These are phyloP conservation scores for Gobius niger DNA, from an alignment of 2,113 vertebrate species.

Conservation along the genomic window DNA sequence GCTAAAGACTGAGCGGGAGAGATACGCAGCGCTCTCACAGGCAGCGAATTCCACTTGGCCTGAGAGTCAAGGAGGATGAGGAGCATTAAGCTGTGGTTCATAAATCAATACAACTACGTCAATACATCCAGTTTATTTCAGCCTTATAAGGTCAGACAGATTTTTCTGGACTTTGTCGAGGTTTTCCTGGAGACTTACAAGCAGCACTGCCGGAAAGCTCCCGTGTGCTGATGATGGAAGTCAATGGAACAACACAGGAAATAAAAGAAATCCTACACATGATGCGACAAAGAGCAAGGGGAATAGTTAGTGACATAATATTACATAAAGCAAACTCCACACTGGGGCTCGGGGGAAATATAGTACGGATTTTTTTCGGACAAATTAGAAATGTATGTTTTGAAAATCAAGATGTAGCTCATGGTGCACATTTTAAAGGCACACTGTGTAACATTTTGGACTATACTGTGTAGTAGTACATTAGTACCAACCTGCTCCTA, in stretches of 20 bases:
- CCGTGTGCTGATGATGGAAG: background rate
- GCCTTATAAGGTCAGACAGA: slow-evolving; percentile 1
- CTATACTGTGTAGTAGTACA: no score
- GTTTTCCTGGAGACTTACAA: background rate
- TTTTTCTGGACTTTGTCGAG: background rate
- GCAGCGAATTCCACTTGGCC: background rate
- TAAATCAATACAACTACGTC: slow-evolving; percentile 2
- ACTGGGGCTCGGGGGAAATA: no score
- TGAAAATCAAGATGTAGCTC: no score
- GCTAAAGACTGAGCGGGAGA: background rate
- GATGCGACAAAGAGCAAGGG: no score
- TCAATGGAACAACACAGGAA: background rate
- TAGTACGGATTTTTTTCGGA: no score
- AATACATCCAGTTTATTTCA: slow-evolving; percentile 10
- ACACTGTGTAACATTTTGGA: no score
- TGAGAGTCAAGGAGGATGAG: slow-evolving; percentile 5
- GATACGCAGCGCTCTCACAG: background rate
- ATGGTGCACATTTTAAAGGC: no score
- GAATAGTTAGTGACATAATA: no score
- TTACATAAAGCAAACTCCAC: no score
- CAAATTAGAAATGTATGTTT: no score
- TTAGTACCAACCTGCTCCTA: no score
- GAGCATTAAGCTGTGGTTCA: background rate
- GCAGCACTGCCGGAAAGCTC: background rate
- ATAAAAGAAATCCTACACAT: no score